Evolutionary conservation across 2,797 vertebrate species (phyloP), one percentile per base, ranked within the genome.

Genomic region (Diplodus puntazzo): DNA sequence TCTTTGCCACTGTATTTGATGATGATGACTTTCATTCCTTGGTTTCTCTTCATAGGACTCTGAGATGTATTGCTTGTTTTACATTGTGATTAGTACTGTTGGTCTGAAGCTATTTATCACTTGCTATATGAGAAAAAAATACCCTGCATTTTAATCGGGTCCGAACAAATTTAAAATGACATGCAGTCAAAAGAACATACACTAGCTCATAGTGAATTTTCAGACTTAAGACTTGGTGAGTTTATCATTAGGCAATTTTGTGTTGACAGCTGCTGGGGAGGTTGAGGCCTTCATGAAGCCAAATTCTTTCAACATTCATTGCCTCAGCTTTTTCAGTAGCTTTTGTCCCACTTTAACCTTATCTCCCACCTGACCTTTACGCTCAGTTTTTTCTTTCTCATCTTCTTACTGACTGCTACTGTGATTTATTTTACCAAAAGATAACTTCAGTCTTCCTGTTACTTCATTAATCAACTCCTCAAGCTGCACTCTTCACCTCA

Each of bases 1-100:
- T 75, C 61, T 82, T 62, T 65, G 61, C 39, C 13, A 73, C 50
- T 39, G 50, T 73, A 5, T 80, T 79, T 69, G 57, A 76, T 72
- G 20, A 66, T 73, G 8, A 66, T 52, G 34, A 52, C 43, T 67
- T 73, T 39, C 39, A 39, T 39, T 54, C 18, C 27, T 53, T 30
- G 14, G 53, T 63, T 75, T 69, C 13, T 73, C 53, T 59, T 72
- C 18, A 48, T 72, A 23, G 18, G 52, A 34, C n/a, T 73, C 50
- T 10, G 27, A 53, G 52, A 73, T 55, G 27, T 43, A 69, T 20
- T 42, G n/a, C 65, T 52, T 4, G 12, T 73, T 27, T 21, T 69
- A 70, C 27, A 9, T 58, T 3, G 25, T 57, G 67, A 81, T 63
- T 48, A 52, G 2, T 49, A 30, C 16, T 68, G 58, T 42, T 16